Conservation (phyloP, 2,888 invertebrate genomes). For the Labia minor region DNA sequence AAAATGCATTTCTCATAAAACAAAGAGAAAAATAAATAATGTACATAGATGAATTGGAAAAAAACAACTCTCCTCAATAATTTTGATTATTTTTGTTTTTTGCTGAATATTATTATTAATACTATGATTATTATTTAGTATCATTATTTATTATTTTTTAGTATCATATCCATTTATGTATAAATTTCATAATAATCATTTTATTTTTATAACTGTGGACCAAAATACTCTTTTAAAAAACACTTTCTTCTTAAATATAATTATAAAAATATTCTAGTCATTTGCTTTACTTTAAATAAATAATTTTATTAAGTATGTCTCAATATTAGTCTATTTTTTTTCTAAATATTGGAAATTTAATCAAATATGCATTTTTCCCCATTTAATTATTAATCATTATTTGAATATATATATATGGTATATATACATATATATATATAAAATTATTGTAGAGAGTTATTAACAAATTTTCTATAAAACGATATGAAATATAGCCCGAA, state of each 20-base stretch:
- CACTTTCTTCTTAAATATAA: neutral
- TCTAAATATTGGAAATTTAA: too few relatives aligned
- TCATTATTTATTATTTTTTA: too few relatives aligned
- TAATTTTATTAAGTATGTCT: too few relatives aligned
- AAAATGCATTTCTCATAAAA: neutral
- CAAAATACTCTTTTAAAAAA: neutral
- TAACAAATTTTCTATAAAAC: neutral
- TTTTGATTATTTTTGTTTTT: neutral
- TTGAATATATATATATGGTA: too few relatives aligned
- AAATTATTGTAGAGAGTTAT: neutral
- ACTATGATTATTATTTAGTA: too few relatives aligned
- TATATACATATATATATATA: too few relatives aligned
- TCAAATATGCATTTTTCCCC: too few relatives aligned
- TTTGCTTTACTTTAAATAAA: neutral
- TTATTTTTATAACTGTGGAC: neutral
- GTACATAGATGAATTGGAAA: neutral
- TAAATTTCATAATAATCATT: neutral
- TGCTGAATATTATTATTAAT: too few relatives aligned
- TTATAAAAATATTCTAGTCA: conserved; percentile 13
- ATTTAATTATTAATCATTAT: too few relatives aligned
- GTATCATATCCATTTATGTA: neutral
- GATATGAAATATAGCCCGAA: neutral
- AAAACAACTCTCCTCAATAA: neutral
- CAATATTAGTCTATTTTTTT: too few relatives aligned
- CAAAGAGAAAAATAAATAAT: neutral